Percentiles rank a stretch among this genome's conserved stretches.
These are phyloP conservation scores for Brassicogethes aeneus DNA, from an alignment of 2,888 invertebrate species.

Conservation along the genomic window DNA sequence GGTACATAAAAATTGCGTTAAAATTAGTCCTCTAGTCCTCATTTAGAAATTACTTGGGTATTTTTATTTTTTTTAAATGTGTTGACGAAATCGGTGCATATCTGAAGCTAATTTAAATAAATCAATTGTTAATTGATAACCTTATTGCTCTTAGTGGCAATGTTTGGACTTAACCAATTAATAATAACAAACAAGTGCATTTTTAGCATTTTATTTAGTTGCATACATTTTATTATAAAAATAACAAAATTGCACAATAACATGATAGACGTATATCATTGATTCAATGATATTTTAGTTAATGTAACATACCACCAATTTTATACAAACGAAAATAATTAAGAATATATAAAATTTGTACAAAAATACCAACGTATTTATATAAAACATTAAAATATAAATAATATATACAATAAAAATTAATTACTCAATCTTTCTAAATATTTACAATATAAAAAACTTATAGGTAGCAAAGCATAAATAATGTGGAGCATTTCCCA, in stretches of 20 bases:
- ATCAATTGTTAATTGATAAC: neutral
- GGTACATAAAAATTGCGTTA: no score
- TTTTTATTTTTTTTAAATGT: neutral
- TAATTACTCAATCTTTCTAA: no score
- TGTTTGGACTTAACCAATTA: neutral
- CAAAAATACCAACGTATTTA: conserved; percentile 6
- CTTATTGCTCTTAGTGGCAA: neutral
- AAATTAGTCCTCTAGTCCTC: no score
- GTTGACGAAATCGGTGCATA: neutral
- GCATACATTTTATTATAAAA: conserved; percentile 1
- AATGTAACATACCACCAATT: conserved; percentile 29
- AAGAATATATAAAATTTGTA: conserved; percentile 6
- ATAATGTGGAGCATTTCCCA: no score
- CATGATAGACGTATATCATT: conserved; percentile 16
- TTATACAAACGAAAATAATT: conserved; percentile 6
- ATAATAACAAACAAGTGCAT: neutral
- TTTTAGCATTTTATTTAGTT: neutral
- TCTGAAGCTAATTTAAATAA: neutral
- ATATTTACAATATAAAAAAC: no score
- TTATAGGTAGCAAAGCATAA: no score
- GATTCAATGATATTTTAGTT: conserved; percentile 30
- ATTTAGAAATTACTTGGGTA: no score
- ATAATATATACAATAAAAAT: conserved; percentile 10
- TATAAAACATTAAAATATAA: conserved; percentile 12
- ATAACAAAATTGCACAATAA: neutral